Conservation (phyloP, 2,113 vertebrate genomes). For the Gila orcuttii region DNA sequence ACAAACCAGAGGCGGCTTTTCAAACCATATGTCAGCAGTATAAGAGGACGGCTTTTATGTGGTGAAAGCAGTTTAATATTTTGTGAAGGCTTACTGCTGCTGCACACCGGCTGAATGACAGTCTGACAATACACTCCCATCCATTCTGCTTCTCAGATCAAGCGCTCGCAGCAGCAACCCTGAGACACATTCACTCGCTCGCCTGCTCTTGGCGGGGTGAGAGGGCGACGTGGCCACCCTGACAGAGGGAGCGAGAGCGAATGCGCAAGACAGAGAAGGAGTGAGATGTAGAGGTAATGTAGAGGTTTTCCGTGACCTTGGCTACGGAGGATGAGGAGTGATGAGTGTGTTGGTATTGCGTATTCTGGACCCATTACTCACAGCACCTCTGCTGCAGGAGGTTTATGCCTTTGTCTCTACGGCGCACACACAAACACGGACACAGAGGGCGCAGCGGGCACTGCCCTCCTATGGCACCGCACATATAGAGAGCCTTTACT, state of each 20-base stretch:
- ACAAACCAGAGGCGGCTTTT: slow-evolving; percentile 50
- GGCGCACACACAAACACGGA: background rate
- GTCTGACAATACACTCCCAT: slow-evolving; percentile 51
- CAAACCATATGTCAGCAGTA: slow-evolving; percentile 48
- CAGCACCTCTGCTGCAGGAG: slow-evolving; percentile 29
- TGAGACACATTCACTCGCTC: slow-evolving; percentile 35
- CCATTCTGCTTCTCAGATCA: slow-evolving; percentile 46
- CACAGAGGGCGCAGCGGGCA: background rate
- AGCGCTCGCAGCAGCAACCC: slow-evolving; percentile 31
- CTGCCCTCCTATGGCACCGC: slow-evolving; percentile 20
- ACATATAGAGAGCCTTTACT: slow-evolving; percentile 22
- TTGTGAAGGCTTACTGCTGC: slow-evolving; percentile 48
- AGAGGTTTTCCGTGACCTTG: slow-evolving; percentile 49
- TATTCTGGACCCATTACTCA: slow-evolving; percentile 53
- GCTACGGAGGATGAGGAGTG: slow-evolving; percentile 43
- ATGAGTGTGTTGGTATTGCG: slow-evolving; percentile 51
- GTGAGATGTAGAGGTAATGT: slow-evolving; percentile 21
- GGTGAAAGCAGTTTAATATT: slow-evolving; percentile 56
- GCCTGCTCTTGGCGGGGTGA: slow-evolving; percentile 19
- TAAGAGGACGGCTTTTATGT: slow-evolving; percentile 47
- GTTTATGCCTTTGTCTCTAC: slow-evolving; percentile 42
- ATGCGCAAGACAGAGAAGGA: slow-evolving; percentile 20
- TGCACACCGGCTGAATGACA: slow-evolving; percentile 43
- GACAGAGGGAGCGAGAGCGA: slow-evolving; percentile 15
- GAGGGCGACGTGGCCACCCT: slow-evolving; percentile 43